Conservation (phyloP, 2,888 invertebrate species). For the Hanleya hanleyi region DNA sequence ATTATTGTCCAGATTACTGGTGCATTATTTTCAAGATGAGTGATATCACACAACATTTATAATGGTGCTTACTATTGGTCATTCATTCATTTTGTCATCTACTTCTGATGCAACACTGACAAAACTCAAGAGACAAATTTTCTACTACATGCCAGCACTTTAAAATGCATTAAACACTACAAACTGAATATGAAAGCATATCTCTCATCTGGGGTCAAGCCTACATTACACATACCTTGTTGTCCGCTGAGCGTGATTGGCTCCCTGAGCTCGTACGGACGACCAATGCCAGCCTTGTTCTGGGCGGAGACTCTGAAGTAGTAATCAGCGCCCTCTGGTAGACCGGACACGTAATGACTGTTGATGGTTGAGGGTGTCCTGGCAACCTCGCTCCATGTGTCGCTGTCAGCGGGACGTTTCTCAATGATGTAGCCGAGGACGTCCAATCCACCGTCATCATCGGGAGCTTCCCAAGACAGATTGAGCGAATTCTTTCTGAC, state of each 20-base stretch:
- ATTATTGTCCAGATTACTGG: no score
- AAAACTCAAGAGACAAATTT: no score
- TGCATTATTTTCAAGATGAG: no score
- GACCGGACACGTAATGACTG: constrained; percentile 50
- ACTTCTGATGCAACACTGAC: no score
- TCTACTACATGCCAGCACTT: no score
- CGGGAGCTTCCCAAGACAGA: constrained; percentile 67
- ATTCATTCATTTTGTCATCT: no score
- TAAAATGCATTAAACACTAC: no score
- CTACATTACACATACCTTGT: neutral
- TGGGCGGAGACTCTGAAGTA: constrained; percentile 89
- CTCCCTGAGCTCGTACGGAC: constrained; percentile 59
- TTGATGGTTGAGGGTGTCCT: constrained; percentile 53
- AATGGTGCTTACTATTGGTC: no score
- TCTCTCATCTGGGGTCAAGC: no score
- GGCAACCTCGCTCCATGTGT: constrained; percentile 80
- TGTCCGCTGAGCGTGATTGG: constrained; percentile 52
- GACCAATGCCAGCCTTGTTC: constrained; percentile 76
- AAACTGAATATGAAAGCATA: no score
- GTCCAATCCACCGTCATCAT: constrained; percentile 63
- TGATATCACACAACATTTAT: no score
- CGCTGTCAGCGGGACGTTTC: constrained; percentile 79
- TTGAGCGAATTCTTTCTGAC: constrained; percentile 60
- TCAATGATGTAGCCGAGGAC: constrained; percentile 70
- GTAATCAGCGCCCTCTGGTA: constrained; percentile 77